Evolutionary conservation across 2,888 invertebrate species (phyloP).

Genomic region (Caenorhabditis uteleia): DNA sequence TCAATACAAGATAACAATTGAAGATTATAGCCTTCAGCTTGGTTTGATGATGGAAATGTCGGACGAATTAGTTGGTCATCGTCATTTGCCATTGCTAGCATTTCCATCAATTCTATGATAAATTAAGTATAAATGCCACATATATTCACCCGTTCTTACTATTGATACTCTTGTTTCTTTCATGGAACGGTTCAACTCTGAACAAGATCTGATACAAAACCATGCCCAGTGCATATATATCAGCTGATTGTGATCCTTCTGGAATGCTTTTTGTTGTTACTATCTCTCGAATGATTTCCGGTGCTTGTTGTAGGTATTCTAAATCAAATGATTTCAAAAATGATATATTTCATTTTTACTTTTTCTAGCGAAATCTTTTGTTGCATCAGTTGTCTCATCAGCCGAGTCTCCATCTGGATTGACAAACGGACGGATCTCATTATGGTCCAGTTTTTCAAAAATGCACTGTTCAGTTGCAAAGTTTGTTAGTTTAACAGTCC

Average conservation of each 20-base stretch:
- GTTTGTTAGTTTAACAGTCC: conserved; percentile 68
- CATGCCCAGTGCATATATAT: conserved; percentile 66
- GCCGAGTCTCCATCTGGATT: conserved; percentile 20
- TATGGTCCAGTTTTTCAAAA: conserved; percentile 60
- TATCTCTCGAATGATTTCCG: conserved; percentile 66
- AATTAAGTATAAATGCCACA: background rate
- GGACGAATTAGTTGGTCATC: conserved; percentile 66
- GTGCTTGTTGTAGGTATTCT: conserved; percentile 68
- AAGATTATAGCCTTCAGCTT: conserved; percentile 62
- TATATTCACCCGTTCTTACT: conserved; percentile 38
- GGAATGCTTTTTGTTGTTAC: conserved; percentile 59
- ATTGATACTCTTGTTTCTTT: conserved; percentile 52
- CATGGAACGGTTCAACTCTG: conserved; percentile 66
- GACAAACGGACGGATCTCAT: conserved; percentile 43
- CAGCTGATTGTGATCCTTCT: conserved; percentile 57
- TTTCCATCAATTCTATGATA: conserved; percentile 63
- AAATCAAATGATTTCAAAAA: background rate
- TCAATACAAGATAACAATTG: conserved; percentile 65
- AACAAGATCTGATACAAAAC: conserved; percentile 66
- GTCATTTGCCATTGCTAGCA: conserved; percentile 65
- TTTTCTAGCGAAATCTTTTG: conserved; percentile 33
- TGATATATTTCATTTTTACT: conserved; percentile 12
- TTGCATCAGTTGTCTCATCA: conserved; percentile 23
- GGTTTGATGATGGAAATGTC: conserved; percentile 56
- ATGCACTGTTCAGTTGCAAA: conserved; percentile 66